phyloP scores from a whole-genome alignment of 2,113 vertebrate genomes.

The Acrocephalus kingi region DNA sequence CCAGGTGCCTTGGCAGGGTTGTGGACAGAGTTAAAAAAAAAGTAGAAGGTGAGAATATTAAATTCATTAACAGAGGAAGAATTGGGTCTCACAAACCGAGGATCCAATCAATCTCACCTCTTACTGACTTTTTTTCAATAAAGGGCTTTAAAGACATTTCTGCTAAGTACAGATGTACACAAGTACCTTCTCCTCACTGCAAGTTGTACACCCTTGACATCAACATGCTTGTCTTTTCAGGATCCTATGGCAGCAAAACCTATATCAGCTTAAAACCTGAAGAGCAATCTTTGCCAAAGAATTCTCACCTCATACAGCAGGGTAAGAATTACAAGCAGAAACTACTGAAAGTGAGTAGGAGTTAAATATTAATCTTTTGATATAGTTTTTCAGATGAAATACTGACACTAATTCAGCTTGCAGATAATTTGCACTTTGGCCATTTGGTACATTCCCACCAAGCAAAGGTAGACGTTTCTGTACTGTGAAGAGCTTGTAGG shows the following conservation, averaged over 20 bases:
- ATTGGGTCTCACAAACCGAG: not conserved
- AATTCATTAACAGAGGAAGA: not conserved
- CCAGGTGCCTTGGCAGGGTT: not conserved
- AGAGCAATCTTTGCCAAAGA: not conserved
- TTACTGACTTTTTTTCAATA: not conserved
- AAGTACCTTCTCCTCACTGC: not conserved
- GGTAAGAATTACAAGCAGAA: conserved; percentile 11
- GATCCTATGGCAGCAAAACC: not conserved
- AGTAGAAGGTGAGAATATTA: not conserved
- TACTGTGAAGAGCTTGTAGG: not conserved
- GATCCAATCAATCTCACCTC: not conserved
- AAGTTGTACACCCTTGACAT: not conserved
- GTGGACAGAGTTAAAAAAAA: not conserved
- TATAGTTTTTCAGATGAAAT: not conserved
- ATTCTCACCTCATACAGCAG: not conserved
- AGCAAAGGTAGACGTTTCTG: not conserved
- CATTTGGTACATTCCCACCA: conserved; percentile 27
- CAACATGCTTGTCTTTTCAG: not conserved
- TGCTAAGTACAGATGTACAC: not conserved
- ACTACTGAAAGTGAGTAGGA: not conserved
- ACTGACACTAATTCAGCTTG: not conserved
- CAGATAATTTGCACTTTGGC: not conserved
- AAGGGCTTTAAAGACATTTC: not conserved
- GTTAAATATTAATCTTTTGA: not conserved
- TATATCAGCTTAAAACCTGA: not conserved